These are phyloP conservation scores for Leptinotarsa undecemlineata DNA, from an alignment of 1,140 invertebrate species.

Conservation along the genomic window DNA sequence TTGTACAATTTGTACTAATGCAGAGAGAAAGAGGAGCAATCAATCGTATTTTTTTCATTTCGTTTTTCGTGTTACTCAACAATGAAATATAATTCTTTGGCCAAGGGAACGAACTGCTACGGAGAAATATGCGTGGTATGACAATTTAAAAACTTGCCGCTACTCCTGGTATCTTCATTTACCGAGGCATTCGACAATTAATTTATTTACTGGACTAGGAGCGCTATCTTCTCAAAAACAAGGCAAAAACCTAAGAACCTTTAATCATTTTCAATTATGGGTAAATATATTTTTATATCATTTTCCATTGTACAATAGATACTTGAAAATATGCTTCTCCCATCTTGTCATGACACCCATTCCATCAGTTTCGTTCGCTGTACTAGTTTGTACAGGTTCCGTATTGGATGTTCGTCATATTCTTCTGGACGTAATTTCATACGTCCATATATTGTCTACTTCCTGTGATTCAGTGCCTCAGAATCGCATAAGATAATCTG, in stretches of 20 bases:
- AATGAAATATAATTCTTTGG: constrained; percentile 9
- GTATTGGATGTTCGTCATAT: no score
- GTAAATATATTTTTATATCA: constrained; percentile 23
- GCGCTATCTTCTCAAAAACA: constrained; percentile 22
- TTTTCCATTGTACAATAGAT: neutral
- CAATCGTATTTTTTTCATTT: constrained; percentile 4
- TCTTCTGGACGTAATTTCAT: no score
- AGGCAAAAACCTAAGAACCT: constrained; percentile 27
- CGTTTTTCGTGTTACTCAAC: neutral
- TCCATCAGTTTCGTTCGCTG: no score
- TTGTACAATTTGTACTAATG: no score
- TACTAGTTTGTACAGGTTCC: no score
- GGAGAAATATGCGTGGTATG: constrained; percentile 12
- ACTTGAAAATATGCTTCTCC: no score
- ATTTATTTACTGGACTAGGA: constrained; percentile 27
- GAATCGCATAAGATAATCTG: no score
- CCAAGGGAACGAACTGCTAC: neutral
- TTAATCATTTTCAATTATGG: constrained; percentile 23
- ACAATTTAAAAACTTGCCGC: constrained; percentile 15
- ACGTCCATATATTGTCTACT: no score
- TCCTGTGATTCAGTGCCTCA: no score
- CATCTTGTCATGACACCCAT: no score
- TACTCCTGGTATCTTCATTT: constrained; percentile 25
- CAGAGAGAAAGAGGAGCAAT: no score
- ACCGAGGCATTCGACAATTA: constrained; percentile 28